A percentile compares a stretch with the other conserved stretches of the same genome.
Evolutionary conservation across 2,113 vertebrate genomes (phyloP).

Genomic region (Hemiprocne comata): DNA sequence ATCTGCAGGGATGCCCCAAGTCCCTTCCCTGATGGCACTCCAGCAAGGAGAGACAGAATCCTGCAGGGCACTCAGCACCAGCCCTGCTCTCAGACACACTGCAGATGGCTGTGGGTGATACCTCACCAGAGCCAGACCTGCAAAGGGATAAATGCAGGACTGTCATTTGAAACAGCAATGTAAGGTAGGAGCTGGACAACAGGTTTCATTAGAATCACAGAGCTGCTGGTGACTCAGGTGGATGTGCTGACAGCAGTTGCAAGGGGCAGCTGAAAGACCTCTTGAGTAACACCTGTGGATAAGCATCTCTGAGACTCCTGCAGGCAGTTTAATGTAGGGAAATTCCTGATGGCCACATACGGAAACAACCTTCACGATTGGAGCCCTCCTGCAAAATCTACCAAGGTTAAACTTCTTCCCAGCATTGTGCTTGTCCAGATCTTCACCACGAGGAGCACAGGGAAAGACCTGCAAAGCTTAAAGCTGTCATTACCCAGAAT

Average conservation of each 20-base stretch:
- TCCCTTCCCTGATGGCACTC: background rate
- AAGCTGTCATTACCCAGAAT: background rate
- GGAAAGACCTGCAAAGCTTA: background rate
- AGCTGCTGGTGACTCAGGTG: background rate
- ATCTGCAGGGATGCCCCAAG: background rate
- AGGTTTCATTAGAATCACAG: background rate
- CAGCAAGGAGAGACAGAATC: background rate
- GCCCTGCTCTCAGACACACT: background rate
- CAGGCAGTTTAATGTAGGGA: background rate
- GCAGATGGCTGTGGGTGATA: background rate
- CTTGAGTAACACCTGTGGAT: background rate
- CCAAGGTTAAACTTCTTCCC: background rate
- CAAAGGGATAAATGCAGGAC: background rate
- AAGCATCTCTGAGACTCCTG: background rate
- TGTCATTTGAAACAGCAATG: background rate
- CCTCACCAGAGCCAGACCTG: background rate
- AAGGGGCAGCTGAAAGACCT: background rate
- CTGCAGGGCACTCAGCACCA: background rate
- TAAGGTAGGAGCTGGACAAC: background rate
- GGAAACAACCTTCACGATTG: background rate
- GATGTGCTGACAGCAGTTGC: fast-evolving
- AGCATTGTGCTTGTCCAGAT: background rate
- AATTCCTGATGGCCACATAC: background rate
- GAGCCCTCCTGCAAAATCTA: background rate
- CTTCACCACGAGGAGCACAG: background rate